Evolutionary conservation across 2,888 invertebrate species (phyloP).

Genomic region (Caenorhabditis zanzibari): DNA sequence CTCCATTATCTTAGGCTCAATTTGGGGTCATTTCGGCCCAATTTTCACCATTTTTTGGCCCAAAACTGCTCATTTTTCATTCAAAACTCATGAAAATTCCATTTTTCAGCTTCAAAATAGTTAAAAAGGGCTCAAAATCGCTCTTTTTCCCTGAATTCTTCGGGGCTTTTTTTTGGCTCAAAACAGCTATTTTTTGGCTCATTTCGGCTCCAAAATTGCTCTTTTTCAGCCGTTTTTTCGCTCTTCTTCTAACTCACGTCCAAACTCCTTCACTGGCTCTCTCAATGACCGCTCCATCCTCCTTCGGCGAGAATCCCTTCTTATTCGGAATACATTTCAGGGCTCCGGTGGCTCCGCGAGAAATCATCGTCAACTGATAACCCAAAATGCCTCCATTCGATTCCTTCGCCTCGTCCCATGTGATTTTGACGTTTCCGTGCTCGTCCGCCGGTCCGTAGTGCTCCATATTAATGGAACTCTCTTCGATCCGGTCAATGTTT

Average conservation of each 20-base stretch:
- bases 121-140: too few relatives aligned
- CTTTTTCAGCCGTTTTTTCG: too few relatives aligned
- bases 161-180: too few relatives aligned
- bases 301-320: neutral
- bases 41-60: too few relatives aligned
- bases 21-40: too few relatives aligned
- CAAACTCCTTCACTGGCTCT: neutral
- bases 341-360: neutral
- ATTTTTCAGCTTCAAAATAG: too few relatives aligned
- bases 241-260: neutral
- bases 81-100: too few relatives aligned
- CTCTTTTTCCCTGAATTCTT: too few relatives aligned
- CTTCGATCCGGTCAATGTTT: conserved; percentile 54
- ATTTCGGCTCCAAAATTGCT: too few relatives aligned
- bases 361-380: conserved; percentile 85
- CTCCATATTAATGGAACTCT: neutral
- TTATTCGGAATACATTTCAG: neutral
- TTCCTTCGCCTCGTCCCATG: conserved; percentile 89
- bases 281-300: neutral
- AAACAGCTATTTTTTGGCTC: too few relatives aligned
- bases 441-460: conserved; percentile 51
- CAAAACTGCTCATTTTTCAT: too few relatives aligned
- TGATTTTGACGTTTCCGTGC: conserved; percentile 35
- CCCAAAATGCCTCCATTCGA: conserved; percentile 94
- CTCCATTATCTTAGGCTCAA: too few relatives aligned